Base-by-base conservation (phyloP, 1,140 invertebrate genomes). In the Megathymus violae region DNA sequence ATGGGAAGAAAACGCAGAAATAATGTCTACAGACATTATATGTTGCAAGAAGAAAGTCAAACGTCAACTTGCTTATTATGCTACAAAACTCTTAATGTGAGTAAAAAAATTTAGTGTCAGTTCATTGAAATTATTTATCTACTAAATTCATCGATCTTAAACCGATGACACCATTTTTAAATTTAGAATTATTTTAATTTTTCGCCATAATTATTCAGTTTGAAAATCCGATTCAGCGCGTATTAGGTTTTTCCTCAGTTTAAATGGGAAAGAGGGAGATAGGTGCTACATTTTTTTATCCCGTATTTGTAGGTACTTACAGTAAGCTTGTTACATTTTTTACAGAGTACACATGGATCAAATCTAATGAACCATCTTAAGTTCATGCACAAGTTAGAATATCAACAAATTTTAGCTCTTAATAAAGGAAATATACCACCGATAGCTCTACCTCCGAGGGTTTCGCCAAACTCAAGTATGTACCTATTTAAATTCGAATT, bases 1-100 rank as follows among this genome's bases (percentile, higher is more conserved):
- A 36, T 36, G 34, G 34, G 34, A 11, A 36, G 34, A 36, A 36
- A 36, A 36, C 34, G 34, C 34, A 36, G n/a, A 36, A 36, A 36
- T 36, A 36, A 36, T 36, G 34, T 36, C n/a, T 36, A 36, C n/a
- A 36, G 34, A 36, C 34, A 36, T 36, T 36, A 11, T n/a, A 36
- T 36, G 34, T 36, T 11, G 4, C n/a, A 31, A 3, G 27, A 31
- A 9, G 27, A 31, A 31, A 4, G 9, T 22, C 27, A 31, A 31
- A 31, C 3, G 27, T 4, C 27, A 9, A 7, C 7, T 31, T 31
- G 27, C 27, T 31, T 31, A 7, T 31, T 31, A 7, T 31, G 27
- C 9, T 31, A 31, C 7, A 31, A 31, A 31, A 31, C 27, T 7
- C 27, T 31, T 31, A 4, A 31, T 31, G 27, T 31, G 27, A 31